Percentiles rank a stretch among this genome's conserved stretches.
phyloP scores from a whole-genome alignment of 35 echinoderm and acorn worm genomes.

The Lytechinus variegatus region DNA sequence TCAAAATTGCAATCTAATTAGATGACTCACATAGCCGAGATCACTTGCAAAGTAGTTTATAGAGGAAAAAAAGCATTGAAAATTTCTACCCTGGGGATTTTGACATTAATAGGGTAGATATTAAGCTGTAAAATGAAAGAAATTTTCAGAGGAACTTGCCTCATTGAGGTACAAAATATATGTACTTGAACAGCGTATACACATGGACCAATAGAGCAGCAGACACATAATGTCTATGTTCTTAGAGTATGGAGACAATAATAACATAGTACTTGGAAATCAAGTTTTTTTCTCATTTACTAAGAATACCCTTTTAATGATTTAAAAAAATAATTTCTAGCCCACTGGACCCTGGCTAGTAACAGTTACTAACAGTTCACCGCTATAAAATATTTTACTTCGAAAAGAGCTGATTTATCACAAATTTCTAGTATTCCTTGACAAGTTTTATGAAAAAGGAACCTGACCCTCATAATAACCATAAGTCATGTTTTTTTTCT shows the following conservation, averaged over 20 bases:
- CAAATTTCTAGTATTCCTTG: too few relatives aligned
- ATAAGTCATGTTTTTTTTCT: neutral
- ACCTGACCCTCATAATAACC: neutral
- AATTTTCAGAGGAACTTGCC: neutral
- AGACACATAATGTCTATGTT: too few relatives aligned
- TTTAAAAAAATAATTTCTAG: neutral
- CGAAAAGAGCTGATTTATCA: too few relatives aligned
- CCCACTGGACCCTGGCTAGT: too few relatives aligned
- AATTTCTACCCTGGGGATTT: neutral
- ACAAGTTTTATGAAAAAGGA: too few relatives aligned
- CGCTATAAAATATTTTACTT: too few relatives aligned
- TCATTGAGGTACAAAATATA: neutral
- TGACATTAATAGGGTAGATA: neutral
- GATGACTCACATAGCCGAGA: neutral
- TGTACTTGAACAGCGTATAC: neutral
- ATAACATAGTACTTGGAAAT: too few relatives aligned
- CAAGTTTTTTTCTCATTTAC: too few relatives aligned
- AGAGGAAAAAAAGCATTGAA: neutral
- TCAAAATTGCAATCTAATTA: constrained; percentile 14
- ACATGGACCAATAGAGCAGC: neutral
- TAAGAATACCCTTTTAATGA: too few relatives aligned
- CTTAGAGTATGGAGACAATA: too few relatives aligned
- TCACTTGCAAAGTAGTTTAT: neutral
- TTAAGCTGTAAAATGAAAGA: neutral
- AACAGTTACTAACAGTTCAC: too few relatives aligned